Evolutionary conservation across 2,888 invertebrate genomes (phyloP).

Genomic region (Myathropa florea): DNA sequence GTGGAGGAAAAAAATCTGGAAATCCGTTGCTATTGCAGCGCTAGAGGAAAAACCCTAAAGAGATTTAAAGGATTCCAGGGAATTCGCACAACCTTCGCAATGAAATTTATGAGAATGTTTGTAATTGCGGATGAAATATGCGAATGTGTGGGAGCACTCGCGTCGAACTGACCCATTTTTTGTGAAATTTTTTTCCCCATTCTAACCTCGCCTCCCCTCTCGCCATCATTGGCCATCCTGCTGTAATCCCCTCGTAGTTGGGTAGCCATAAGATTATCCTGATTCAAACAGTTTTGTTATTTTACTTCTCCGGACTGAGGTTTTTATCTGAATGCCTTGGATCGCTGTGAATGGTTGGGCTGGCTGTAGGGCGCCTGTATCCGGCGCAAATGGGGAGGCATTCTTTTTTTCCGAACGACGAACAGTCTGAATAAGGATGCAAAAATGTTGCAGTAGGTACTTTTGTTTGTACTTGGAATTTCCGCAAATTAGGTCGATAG

Average conservation of each 20-base stretch:
- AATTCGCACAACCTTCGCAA: constrained; percentile 44
- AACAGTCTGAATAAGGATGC: constrained; percentile 17
- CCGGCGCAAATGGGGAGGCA: neutral
- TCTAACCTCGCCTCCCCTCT: neutral
- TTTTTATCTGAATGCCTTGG: constrained; percentile 38
- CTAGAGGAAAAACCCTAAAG: constrained; percentile 35
- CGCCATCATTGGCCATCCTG: neutral
- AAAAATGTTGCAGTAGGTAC: constrained; percentile 66
- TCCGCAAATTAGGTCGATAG: constrained; percentile 69
- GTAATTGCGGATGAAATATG: constrained; percentile 63
- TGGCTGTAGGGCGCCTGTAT: neutral
- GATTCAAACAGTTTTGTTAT: constrained; percentile 39
- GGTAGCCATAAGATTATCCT: constrained; percentile 56
- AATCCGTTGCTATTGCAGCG: constrained; percentile 29
- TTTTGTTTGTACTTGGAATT: constrained; percentile 70
- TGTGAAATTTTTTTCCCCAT: neutral
- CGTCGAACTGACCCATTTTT: constrained; percentile 60
- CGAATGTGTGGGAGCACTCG: constrained; percentile 41
- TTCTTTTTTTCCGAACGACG: neutral
- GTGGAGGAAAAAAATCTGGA: neutral
- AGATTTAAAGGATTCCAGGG: constrained; percentile 57
- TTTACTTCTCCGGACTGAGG: constrained; percentile 32
- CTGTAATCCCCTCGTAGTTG: constrained; percentile 9
- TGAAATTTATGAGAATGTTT: constrained; percentile 58
- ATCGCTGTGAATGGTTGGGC: constrained; percentile 7